These are phyloP conservation scores for Drosophila meridionalis DNA, from an alignment of 2,888 invertebrate species.

Conservation along the genomic window DNA sequence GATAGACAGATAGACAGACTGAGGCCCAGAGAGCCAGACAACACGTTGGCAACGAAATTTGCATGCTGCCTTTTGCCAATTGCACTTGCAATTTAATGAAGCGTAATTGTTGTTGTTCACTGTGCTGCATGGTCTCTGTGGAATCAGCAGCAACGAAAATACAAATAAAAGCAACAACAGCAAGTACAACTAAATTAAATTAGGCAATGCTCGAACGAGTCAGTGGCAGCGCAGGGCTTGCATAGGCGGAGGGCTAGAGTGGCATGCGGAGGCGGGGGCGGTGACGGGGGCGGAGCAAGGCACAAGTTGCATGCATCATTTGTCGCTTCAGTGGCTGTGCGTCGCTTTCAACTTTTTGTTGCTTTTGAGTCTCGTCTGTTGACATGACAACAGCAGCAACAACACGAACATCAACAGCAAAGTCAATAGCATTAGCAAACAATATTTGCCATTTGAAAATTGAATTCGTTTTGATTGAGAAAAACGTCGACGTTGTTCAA, in stretches of 20 bases:
- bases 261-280: neutral
- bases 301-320: constrained; percentile 51
- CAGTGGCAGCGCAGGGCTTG: constrained; percentile 7
- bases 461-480: constrained; percentile 65
- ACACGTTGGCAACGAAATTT: constrained; percentile 55
- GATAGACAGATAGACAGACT: neutral
- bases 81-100: constrained; percentile 77
- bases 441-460: constrained; percentile 51
- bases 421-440: constrained; percentile 44
- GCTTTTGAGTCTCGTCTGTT: constrained; percentile 51
- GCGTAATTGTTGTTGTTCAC: constrained; percentile 70
- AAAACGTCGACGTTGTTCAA: constrained; percentile 35
- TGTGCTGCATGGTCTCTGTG: constrained; percentile 38
- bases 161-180: constrained; percentile 24
- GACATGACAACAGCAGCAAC: constrained; percentile 47
- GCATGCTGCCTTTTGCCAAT: constrained; percentile 63
- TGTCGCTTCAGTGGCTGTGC: constrained; percentile 56
- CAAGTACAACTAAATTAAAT: constrained; percentile 54
- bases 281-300: neutral
- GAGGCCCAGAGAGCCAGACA: constrained; percentile 24
- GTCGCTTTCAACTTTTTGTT: constrained; percentile 39
- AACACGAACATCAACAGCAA: constrained; percentile 23
- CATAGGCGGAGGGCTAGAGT: neutral
- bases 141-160: constrained; percentile 37
- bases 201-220: constrained; percentile 61